Evolutionary conservation across 2,888 invertebrate genomes (phyloP), one percentile per base, ranked within the genome.

Genomic region (Habrosyne pyritoides): DNA sequence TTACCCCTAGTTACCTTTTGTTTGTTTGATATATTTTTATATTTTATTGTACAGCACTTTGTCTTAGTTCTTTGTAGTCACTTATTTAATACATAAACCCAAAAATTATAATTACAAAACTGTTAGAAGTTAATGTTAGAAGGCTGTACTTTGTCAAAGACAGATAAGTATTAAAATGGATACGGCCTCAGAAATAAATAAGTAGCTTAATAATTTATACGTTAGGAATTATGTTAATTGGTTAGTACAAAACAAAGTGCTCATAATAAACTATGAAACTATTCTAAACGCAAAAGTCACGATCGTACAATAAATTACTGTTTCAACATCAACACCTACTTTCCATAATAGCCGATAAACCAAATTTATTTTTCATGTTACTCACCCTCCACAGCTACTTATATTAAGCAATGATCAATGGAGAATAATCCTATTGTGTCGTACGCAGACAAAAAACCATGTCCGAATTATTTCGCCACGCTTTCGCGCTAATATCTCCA

Each of bases 291-390:
- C 74, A 81, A 80, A 84, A 89, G 90, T 91, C 92, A 92, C 90
- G 91, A 87, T 84, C 80, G 64, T 57, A 75, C 79, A 74, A 91
- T 92, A 92, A 91, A 92, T 91, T 84, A 87, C 83, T 81, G 73
- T 78, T 85, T 79, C 83, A 83, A 87, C 89, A 91, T 91, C 90
- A 91, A 86, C 92, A 91, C 91, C 91, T 91, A 91, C 89, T 91
- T 90, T 89, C 89, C 92, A 91, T 92, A 91, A 91, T 89, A 89
- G 89, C 87, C 91, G 91, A 91, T 91, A 91, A 91, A 91, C 91
- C 91, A 92, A 92, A 92, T 92, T 92, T 91, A 89, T 91, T 91
- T 92, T 92, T 88, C 91, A 89, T 91, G 91, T 92, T 84, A 83
- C 89, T 81, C 89, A 89, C 91, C 91, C 92, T 91, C 84, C 72